A percentile compares a stretch with the other conserved stretches of the same genome.
These are phyloP conservation scores for Lithodes maja DNA, from an alignment of 2,888 invertebrate genomes.

Conservation along the genomic window DNA sequence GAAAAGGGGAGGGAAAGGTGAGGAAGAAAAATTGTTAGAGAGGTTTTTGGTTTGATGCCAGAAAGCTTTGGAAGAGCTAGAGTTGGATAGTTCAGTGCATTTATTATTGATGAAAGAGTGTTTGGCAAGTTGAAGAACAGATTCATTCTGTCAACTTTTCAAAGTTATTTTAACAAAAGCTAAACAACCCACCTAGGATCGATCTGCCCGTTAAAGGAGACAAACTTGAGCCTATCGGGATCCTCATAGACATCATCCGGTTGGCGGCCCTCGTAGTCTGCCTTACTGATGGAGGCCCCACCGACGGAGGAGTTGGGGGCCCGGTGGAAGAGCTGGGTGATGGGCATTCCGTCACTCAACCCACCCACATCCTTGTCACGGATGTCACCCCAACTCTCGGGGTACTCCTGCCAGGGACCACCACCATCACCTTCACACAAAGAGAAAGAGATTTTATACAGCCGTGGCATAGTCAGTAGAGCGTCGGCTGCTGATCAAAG, in stretches of 20 bases:
- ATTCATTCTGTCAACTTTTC: too few relatives aligned
- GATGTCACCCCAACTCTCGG: slow-evolving; percentile 64
- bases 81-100: too few relatives aligned
- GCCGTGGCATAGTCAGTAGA: not conserved
- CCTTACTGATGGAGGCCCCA: slow-evolving; percentile 37
- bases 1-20: too few relatives aligned
- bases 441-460: not conserved
- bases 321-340: slow-evolving; percentile 55
- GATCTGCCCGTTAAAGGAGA: slow-evolving; percentile 60
- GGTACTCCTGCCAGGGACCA: slow-evolving; percentile 67
- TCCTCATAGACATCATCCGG: slow-evolving; percentile 69
- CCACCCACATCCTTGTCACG: slow-evolving; percentile 46
- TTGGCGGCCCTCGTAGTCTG: slow-evolving; percentile 44
- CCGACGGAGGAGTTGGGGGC: slow-evolving; percentile 2
- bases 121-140: too few relatives aligned
- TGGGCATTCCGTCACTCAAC: slow-evolving; percentile 50
- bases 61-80: too few relatives aligned
- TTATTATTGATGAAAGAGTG: too few relatives aligned
- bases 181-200: slow-evolving; percentile 51
- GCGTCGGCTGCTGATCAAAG: too few relatives aligned
- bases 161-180: not conserved
- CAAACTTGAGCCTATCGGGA: slow-evolving; percentile 66
- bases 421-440: slow-evolving; percentile 49
- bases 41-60: too few relatives aligned
- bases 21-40: too few relatives aligned